A percentile compares a stretch with the other conserved stretches of the same genome.
Conservation (phyloP, 2,888 invertebrate species). For the Lycaena phlaeas region DNA sequence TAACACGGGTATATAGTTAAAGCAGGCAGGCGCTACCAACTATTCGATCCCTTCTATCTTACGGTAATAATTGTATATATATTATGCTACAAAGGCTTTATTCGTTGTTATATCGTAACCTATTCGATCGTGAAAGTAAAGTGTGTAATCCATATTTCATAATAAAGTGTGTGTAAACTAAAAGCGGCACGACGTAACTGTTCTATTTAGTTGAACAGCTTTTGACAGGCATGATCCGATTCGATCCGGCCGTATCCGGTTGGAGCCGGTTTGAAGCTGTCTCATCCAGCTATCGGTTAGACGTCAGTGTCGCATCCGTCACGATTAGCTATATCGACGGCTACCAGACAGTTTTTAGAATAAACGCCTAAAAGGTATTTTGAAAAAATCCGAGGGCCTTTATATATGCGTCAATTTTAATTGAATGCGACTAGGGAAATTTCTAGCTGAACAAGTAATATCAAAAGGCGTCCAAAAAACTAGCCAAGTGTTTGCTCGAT, state of each 20-base stretch:
- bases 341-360: slow-evolving; percentile 10
- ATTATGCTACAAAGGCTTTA: too few species aligned
- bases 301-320: slow-evolving; percentile 21
- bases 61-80: too few species aligned
- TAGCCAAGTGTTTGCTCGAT: too few species aligned
- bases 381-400: slow-evolving; percentile 4
- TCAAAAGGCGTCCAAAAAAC: too few species aligned
- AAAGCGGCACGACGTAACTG: slow-evolving; percentile 7
- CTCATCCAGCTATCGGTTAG: slow-evolving; percentile 22
- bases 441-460: slow-evolving; percentile 10
- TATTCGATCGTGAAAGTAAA: too few species aligned
- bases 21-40: too few species aligned
- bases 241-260: slow-evolving; percentile 15
- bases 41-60: too few species aligned
- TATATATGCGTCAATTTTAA: neutral
- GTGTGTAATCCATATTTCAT: too few species aligned
- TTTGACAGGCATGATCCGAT: slow-evolving; percentile 24
- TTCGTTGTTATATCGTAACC: too few species aligned
- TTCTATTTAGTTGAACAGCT: slow-evolving; percentile 15
- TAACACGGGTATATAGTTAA: too few species aligned
- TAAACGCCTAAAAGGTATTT: slow-evolving; percentile 6
- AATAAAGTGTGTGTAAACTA: neutral
- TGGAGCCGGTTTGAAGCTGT: slow-evolving; percentile 21
- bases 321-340: slow-evolving; percentile 19
- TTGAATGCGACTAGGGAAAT: slow-evolving; percentile 7